Evolutionary conservation across 1,140 invertebrate species (phyloP).

Genomic region (Augochlora pura): DNA sequence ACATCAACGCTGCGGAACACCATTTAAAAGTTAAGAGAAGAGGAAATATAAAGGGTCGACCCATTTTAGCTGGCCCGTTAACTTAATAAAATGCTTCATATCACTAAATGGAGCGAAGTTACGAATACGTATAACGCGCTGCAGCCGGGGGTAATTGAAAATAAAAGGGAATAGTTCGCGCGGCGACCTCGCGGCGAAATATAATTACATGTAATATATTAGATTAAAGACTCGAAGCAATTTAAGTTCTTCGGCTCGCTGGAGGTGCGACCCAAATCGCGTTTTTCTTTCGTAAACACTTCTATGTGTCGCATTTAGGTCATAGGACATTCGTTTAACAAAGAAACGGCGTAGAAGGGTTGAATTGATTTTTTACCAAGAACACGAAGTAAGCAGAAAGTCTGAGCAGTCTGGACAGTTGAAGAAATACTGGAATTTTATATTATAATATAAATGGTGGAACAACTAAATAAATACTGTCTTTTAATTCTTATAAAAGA

Average conservation of each 20-base stretch:
- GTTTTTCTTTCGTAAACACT: background rate
- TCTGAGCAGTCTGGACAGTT: too few species aligned
- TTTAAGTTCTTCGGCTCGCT: slow-evolving; percentile 11
- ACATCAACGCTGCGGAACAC: background rate
- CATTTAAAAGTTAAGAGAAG: background rate
- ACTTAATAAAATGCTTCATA: slow-evolving; percentile 16
- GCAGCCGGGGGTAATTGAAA: slow-evolving; percentile 20
- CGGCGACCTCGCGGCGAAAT: background rate
- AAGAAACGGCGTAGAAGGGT: too few species aligned
- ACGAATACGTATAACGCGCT: background rate
- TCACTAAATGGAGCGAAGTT: slow-evolving; percentile 25
- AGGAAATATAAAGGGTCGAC: background rate
- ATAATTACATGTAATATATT: slow-evolving; percentile 29
- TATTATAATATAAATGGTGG: too few species aligned
- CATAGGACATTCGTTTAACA: too few species aligned
- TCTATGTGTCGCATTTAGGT: too few species aligned
- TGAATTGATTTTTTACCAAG: too few species aligned
- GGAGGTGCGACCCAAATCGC: background rate
- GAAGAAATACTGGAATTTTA: too few species aligned
- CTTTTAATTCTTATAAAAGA: too few species aligned
- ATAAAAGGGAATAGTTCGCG: slow-evolving; percentile 1
- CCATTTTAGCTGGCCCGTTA: background rate
- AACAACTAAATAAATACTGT: too few species aligned
- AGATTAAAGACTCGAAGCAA: slow-evolving; percentile 19
- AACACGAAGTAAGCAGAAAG: too few species aligned